Conservation (phyloP, 2,888 invertebrate genomes). For the Hermaeophaga mercurialis region DNA sequence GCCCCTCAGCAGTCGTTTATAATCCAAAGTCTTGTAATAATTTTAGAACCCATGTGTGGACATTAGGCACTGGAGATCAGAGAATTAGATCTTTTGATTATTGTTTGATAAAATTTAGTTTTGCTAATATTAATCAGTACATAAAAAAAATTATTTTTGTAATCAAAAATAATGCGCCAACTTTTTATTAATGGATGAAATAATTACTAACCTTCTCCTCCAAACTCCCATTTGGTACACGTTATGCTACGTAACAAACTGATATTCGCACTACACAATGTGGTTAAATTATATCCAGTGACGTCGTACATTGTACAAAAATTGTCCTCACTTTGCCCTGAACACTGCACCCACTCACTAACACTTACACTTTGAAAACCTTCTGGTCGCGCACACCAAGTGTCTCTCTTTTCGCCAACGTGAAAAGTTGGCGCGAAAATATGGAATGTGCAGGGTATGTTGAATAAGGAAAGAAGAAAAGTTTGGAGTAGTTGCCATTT, state of each 20-base stretch:
- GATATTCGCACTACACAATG: slow-evolving; percentile 29
- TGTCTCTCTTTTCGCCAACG: slow-evolving; percentile 65
- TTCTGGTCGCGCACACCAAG: slow-evolving; percentile 72
- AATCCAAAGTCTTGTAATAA: no score
- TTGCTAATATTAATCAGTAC: no score
- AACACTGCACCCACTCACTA: slow-evolving; percentile 68
- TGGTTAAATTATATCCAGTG: background rate
- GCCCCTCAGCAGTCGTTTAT: no score
- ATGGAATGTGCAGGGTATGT: slow-evolving; percentile 81
- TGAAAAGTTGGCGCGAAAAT: slow-evolving; percentile 78
- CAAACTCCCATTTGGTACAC: slow-evolving; percentile 54
- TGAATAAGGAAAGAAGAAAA: slow-evolving; percentile 74
- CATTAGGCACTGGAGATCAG: no score
- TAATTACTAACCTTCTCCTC: slow-evolving; percentile 50
- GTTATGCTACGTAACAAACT: slow-evolving; percentile 36
- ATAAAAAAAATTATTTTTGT: no score
- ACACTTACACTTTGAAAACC: slow-evolving; percentile 61
- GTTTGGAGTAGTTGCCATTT: slow-evolving; percentile 78
- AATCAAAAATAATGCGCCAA: no score
- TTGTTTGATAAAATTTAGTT: no score
- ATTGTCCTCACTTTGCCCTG: slow-evolving; percentile 63
- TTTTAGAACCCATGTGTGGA: no score
- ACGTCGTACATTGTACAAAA: slow-evolving; percentile 63
- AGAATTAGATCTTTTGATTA: no score
- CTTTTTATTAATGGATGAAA: no score